Evolutionary conservation across 2,797 vertebrate genomes (phyloP).

Genomic region (Spizella passerina): DNA sequence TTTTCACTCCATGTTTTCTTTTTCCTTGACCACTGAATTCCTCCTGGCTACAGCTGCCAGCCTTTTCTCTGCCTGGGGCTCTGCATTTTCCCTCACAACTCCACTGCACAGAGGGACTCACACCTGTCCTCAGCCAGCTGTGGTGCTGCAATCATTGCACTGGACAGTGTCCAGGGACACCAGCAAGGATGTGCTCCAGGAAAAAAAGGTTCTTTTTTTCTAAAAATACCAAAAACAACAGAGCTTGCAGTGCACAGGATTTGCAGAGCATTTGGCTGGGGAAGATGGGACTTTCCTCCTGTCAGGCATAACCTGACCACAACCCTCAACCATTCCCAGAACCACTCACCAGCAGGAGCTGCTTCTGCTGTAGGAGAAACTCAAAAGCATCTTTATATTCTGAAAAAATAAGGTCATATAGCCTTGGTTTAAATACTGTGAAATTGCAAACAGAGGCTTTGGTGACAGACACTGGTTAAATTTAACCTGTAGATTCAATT

Average conservation of each 20-base stretch:
- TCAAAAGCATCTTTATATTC: neutral
- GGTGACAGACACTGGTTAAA: neutral
- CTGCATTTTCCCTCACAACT: neutral
- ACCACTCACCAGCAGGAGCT: neutral
- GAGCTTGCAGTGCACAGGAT: neutral
- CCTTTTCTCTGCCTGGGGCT: neutral
- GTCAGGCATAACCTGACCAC: neutral
- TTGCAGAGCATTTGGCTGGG: neutral
- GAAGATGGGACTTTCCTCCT: neutral
- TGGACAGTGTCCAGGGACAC: neutral
- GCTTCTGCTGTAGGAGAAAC: neutral
- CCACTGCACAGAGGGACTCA: neutral
- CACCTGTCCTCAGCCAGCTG: neutral
- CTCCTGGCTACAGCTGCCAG: neutral
- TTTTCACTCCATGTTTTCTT: neutral
- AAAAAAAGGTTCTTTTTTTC: neutral
- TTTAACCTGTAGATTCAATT: constrained; percentile 29
- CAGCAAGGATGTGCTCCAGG: neutral
- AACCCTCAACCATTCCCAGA: neutral
- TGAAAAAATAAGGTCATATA: neutral
- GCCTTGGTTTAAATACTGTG: neutral
- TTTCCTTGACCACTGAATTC: neutral
- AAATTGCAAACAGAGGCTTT: neutral
- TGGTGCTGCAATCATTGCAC: neutral
- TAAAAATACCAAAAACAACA: neutral